A percentile compares a stretch with the other conserved stretches of the same genome.
These are phyloP conservation scores for Hirudinaria manillensis DNA, from an alignment of 2,888 invertebrate genomes.

Conservation along the genomic window DNA sequence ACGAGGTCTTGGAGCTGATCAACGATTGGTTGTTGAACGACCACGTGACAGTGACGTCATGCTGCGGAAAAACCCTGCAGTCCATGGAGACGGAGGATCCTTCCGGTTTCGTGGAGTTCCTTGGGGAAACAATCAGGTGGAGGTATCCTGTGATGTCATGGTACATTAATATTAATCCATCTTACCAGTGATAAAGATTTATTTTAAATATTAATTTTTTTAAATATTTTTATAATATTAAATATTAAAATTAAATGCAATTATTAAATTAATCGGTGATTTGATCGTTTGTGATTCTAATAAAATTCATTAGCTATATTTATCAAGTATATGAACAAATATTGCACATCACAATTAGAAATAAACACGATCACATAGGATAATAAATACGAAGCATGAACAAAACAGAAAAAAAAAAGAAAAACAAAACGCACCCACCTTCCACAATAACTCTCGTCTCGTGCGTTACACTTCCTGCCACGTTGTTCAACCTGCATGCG, in stretches of 20 bases:
- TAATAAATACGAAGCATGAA: too few relatives aligned
- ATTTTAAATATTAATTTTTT: too few relatives aligned
- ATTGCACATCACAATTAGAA: too few relatives aligned
- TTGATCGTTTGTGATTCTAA: too few relatives aligned
- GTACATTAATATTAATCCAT: neutral
- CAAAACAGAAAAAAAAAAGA: neutral
- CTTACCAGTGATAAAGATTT: too few relatives aligned
- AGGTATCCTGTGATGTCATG: neutral
- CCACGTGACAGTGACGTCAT: slow-evolving; percentile 26
- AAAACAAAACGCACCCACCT: slow-evolving; percentile 2
- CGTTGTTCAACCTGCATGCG: slow-evolving; percentile 7
- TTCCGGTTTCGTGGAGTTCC: neutral
- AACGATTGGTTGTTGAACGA: slow-evolving; percentile 10
- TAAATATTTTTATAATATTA: too few relatives aligned
- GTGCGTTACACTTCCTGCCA: slow-evolving; percentile 10
- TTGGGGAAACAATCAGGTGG: neutral
- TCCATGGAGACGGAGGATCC: slow-evolving; percentile 2
- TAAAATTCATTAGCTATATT: too few relatives aligned
- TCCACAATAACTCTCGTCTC: slow-evolving; percentile 16
- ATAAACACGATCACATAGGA: too few relatives aligned
- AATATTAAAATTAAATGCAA: too few relatives aligned
- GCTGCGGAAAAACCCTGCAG: neutral
- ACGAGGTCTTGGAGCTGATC: neutral
- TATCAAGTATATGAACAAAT: too few relatives aligned
- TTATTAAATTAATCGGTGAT: too few relatives aligned